Conservation (phyloP, 2,113 vertebrate species). For the Lophochroa leadbeateri region DNA sequence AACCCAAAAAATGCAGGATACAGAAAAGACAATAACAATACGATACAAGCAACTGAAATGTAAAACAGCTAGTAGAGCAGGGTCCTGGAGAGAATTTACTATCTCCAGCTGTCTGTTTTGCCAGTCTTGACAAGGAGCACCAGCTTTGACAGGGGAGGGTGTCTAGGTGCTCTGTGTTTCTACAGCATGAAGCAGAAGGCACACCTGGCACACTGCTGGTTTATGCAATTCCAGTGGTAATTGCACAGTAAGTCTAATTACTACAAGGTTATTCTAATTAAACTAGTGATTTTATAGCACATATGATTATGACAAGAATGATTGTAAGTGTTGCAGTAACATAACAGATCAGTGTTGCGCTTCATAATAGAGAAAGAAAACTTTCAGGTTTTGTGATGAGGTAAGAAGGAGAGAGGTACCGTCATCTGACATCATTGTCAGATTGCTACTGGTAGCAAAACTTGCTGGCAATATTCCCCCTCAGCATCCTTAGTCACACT, state of each 20-base stretch:
- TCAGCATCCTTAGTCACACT: neutral
- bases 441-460: neutral
- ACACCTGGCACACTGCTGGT: neutral
- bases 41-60: rapidly evolving
- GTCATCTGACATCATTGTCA: neutral
- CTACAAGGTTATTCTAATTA: neutral
- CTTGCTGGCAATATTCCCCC: neutral
- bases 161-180: neutral
- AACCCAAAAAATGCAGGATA: neutral
- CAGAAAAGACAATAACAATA: neutral
- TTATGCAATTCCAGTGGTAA: neutral
- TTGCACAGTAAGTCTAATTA: neutral
- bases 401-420: neutral
- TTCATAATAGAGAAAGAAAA: neutral
- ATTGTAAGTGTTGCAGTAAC: neutral
- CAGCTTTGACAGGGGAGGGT: neutral
- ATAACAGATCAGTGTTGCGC: neutral
- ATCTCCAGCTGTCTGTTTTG: neutral
- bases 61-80: neutral
- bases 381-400: neutral
- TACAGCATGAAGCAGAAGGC: neutral
- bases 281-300: neutral
- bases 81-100: neutral
- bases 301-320: neutral
- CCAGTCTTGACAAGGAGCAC: neutral